Conservation (phyloP, 2,888 invertebrate species). For the Lithophane ornitopus region DNA sequence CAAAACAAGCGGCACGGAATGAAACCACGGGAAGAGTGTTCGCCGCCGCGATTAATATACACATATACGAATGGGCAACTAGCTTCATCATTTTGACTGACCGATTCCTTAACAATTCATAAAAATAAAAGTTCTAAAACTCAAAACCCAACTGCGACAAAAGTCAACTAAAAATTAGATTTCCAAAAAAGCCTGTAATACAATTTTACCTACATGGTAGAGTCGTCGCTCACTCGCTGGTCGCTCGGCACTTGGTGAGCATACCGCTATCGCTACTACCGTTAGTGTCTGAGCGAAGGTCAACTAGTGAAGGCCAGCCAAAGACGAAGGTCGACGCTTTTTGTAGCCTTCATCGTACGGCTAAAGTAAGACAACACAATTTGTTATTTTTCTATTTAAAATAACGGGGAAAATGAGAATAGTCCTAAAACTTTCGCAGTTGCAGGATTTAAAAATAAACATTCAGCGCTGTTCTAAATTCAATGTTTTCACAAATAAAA, state of each 20-base stretch:
- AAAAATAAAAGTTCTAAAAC: no score
- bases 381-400: not conserved
- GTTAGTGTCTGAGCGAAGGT: conserved; percentile 31
- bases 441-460: conserved; percentile 36
- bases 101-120: no score
- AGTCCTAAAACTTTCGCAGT: not conserved
- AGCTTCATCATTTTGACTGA: no score
- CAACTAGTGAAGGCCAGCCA: conserved; percentile 35
- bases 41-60: no score
- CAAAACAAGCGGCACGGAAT: no score
- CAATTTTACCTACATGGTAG: not conserved
- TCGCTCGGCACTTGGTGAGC: not conserved
- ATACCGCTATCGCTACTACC: conserved; percentile 5
- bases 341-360: conserved; percentile 30
- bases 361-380: not conserved
- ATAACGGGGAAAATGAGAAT: not conserved
- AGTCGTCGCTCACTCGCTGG: no score
- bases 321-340: conserved; percentile 35
- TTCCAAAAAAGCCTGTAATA: conserved; percentile 9
- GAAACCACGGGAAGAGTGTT: no score
- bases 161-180: conserved; percentile 13
- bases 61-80: no score
- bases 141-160: no score
- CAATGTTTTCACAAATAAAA: conserved; percentile 25
- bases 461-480: conserved; percentile 12